Evolutionary conservation across 2,888 invertebrate species (phyloP).

Genomic region (Sarcophaga rosellei): DNA sequence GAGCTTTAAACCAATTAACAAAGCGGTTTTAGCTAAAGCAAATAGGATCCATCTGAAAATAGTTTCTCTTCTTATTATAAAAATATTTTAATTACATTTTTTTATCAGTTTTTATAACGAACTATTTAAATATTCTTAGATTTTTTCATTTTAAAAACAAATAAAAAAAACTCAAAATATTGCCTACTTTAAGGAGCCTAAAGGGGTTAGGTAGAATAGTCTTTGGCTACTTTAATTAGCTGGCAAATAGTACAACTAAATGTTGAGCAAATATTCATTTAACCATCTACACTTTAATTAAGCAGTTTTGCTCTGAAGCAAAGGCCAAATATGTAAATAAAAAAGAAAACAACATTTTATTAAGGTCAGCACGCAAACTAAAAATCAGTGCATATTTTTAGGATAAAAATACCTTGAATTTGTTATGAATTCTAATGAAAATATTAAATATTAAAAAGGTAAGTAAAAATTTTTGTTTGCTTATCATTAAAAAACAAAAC

Average conservation of each 20-base stretch:
- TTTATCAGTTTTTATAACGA: too few species aligned
- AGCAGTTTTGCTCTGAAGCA: constrained; percentile 1
- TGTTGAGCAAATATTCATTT: background rate
- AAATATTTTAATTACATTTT: too few species aligned
- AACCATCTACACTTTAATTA: constrained; percentile 11
- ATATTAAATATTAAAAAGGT: background rate
- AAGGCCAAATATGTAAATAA: background rate
- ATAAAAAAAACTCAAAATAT: background rate
- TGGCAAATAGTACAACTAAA: background rate
- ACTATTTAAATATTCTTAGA: too few species aligned
- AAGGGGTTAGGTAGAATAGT: background rate
- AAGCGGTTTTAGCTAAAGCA: too few species aligned
- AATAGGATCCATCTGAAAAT: too few species aligned
- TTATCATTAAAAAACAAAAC: background rate
- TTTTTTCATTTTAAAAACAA: too few species aligned
- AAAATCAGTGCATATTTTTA: constrained; percentile 48
- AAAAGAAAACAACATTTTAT: constrained; percentile 30
- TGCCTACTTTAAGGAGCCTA: background rate
- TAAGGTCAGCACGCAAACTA: constrained; percentile 52
- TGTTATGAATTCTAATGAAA: background rate
- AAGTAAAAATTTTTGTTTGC: background rate
- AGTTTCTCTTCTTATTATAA: too few species aligned
- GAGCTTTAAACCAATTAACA: too few species aligned
- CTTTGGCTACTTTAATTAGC: background rate
- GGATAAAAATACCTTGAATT: background rate